Evolutionary conservation across 2,797 vertebrate species (phyloP).

Genomic region (Rhadinocentrus ornatus): DNA sequence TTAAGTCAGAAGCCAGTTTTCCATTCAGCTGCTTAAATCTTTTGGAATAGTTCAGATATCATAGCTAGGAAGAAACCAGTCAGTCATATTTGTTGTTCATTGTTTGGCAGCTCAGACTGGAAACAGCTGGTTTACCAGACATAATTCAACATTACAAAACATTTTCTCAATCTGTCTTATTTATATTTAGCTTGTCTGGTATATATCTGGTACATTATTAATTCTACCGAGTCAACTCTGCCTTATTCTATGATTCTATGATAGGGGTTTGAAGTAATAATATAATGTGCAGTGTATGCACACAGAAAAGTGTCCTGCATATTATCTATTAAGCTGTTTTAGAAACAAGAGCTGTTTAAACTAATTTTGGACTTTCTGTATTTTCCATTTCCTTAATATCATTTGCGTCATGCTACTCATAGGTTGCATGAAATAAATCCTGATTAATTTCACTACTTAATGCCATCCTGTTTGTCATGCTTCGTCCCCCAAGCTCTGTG

Average conservation of each 20-base stretch:
- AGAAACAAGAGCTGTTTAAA: conserved; percentile 62
- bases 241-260: conserved; percentile 9
- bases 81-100: not conserved
- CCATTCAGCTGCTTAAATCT: not conserved
- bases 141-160: not conserved
- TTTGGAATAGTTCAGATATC: not conserved
- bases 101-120: not conserved
- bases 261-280: conserved; percentile 18
- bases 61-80: not conserved
- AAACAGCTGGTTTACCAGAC: not conserved
- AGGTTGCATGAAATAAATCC: conserved; percentile 72
- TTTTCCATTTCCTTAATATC: conserved; percentile 69
- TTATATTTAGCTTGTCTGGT: not conserved
- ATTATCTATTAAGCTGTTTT: conserved; percentile 57
- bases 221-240: conserved; percentile 19
- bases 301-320: conserved; percentile 36
- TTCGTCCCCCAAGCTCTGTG: conserved; percentile 56
- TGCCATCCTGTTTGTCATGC: conserved; percentile 72
- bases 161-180: not conserved
- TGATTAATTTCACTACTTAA: conserved; percentile 73
- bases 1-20: not conserved
- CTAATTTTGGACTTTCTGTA: conserved; percentile 30
- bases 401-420: conserved; percentile 71
- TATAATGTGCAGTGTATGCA: conserved; percentile 19
- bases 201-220: not conserved